Conservation (phyloP, 2,888 invertebrate genomes). For the Agapostemon virescens region DNA sequence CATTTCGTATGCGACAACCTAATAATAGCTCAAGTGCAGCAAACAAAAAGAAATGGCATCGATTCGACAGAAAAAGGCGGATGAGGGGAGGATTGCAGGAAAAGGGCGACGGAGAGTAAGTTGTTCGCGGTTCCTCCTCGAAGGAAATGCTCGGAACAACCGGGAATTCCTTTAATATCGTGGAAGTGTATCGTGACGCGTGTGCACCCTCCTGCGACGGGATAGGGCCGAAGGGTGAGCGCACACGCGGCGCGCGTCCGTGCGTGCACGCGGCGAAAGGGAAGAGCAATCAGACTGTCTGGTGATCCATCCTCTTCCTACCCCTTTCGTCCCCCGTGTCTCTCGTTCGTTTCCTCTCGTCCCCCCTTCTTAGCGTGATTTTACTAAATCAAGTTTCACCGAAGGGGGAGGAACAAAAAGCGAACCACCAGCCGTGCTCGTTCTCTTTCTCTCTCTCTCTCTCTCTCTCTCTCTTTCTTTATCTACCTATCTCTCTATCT, state of each 20-base stretch:
- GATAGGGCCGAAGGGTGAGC: slow-evolving; percentile 16
- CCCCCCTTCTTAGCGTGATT: slow-evolving; percentile 15
- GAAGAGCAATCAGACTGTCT: slow-evolving; percentile 57
- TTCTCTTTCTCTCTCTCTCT: neutral
- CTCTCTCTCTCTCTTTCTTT: too few relatives aligned
- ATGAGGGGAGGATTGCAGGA: neutral
- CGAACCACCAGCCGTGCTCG: neutral
- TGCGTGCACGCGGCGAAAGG: slow-evolving; percentile 44
- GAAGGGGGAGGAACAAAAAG: slow-evolving; percentile 17
- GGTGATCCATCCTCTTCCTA: slow-evolving; percentile 26
- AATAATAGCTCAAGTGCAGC: neutral
- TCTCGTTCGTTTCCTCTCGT: slow-evolving; percentile 15
- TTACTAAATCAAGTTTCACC: slow-evolving; percentile 37
- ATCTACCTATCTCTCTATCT: too few relatives aligned
- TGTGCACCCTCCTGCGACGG: slow-evolving; percentile 12
- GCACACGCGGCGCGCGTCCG: slow-evolving; percentile 35
- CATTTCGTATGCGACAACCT: neutral
- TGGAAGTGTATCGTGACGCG: slow-evolving; percentile 44
- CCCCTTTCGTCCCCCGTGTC: neutral
- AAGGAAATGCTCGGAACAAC: slow-evolving; percentile 67
- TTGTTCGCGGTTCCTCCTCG: slow-evolving; percentile 76
- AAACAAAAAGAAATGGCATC: slow-evolving; percentile 32
- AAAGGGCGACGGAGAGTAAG: slow-evolving; percentile 67
- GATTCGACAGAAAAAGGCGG: slow-evolving; percentile 12
- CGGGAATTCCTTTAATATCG: slow-evolving; percentile 70